Evolutionary conservation across 2,888 invertebrate species (phyloP).

Genomic region (Timema podura): DNA sequence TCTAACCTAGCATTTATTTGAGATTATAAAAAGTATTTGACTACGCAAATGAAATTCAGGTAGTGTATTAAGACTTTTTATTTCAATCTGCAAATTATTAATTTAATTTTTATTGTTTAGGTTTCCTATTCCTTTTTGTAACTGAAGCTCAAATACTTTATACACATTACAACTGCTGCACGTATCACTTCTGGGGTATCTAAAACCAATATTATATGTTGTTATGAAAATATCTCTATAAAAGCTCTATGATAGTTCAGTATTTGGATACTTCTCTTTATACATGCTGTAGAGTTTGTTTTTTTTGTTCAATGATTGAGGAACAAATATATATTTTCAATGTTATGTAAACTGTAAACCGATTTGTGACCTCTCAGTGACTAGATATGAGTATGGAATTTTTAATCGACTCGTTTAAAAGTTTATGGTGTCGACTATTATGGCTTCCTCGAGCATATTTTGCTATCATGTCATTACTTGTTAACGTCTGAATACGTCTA

Average conservation of each 20-base stretch:
- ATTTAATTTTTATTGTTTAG: neutral
- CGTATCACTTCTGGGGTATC: neutral
- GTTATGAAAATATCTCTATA: neutral
- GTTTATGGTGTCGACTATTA: neutral
- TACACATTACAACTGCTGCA: neutral
- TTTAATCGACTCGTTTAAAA: neutral
- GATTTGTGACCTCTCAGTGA: neutral
- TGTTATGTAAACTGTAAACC: neutral
- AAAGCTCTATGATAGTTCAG: neutral
- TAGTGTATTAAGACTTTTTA: neutral
- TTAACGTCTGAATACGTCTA: neutral
- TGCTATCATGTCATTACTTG: neutral
- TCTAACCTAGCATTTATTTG: no score
- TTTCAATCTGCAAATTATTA: neutral
- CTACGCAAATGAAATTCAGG: neutral
- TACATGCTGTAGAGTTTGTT: neutral
- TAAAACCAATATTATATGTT: slow-evolving; percentile 7
- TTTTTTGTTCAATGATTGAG: neutral
- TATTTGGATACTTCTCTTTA: neutral
- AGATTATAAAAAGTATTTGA: neutral
- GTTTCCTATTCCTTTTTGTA: neutral
- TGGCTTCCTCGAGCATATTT: neutral
- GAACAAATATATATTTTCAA: neutral
- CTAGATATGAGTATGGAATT: neutral
- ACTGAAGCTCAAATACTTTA: neutral